Conservation (phyloP, 1,140 invertebrate species). For the Portunus trituberculatus region DNA sequence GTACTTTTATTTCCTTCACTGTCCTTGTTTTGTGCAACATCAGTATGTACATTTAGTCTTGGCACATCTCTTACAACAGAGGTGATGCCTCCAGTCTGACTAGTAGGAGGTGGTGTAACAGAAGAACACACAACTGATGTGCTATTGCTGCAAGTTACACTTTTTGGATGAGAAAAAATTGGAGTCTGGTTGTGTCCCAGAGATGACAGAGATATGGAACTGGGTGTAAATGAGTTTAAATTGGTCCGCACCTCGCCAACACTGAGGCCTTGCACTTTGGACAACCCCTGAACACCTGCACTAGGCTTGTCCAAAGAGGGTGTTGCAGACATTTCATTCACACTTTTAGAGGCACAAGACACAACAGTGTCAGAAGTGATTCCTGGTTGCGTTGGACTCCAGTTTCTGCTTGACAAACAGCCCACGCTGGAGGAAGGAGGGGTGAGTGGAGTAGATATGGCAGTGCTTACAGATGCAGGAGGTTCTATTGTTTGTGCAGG, state of each 20-base stretch:
- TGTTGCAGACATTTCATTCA: conserved; percentile 2
- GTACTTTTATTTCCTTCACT: conserved; percentile 38
- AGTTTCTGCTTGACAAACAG: conserved; percentile 52
- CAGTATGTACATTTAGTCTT: conserved; percentile 39
- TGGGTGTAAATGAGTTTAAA: background rate
- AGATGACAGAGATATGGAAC: background rate
- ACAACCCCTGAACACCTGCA: too few relatives aligned
- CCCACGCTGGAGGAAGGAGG: conserved; percentile 8
- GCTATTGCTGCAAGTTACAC: conserved; percentile 21
- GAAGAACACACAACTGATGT: conserved; percentile 6
- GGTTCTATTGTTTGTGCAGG: conserved; percentile 37
- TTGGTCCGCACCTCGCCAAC: conserved; percentile 23
- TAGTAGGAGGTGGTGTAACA: background rate
- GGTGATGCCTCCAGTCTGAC: conserved; percentile 30
- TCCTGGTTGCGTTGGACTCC: conserved; percentile 64
- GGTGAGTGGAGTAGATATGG: conserved; percentile 3
- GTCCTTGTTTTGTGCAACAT: conserved; percentile 50
- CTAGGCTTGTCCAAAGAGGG: background rate
- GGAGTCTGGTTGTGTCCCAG: background rate
- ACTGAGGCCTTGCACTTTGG: background rate
- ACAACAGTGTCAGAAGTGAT: conserved; percentile 35
- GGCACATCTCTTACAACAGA: conserved; percentile 29
- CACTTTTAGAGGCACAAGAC: conserved; percentile 63
- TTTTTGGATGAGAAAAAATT: background rate
- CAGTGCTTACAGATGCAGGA: conserved; percentile 39